These are phyloP conservation scores for Cryptus viduatorius DNA, from an alignment of 2,888 invertebrate species.

Conservation along the genomic window DNA sequence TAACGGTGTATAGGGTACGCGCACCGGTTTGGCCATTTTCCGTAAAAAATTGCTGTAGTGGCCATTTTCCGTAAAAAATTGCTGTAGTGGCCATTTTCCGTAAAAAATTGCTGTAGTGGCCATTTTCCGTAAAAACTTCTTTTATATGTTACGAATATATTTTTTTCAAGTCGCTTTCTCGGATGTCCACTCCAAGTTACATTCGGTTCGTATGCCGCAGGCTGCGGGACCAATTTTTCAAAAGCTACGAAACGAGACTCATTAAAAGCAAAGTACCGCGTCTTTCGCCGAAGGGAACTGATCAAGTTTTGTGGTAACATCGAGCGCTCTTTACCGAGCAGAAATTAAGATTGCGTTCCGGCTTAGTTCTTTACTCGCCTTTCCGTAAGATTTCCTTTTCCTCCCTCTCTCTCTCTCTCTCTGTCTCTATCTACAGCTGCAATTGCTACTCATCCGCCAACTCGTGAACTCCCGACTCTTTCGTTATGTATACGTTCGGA, in stretches of 20 bases:
- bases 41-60: too few species aligned
- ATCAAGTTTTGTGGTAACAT: constrained; percentile 58
- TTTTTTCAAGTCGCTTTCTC: constrained; percentile 26
- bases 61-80: too few species aligned
- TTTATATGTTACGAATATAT: too few species aligned
- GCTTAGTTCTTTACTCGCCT: background rate
- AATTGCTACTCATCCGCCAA: background rate
- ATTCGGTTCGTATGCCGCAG: constrained; percentile 58
- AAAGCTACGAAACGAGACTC: constrained; percentile 56
- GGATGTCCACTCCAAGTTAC: constrained; percentile 43
- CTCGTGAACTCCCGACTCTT: background rate
- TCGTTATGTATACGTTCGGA: constrained; percentile 7
- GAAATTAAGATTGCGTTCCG: background rate
- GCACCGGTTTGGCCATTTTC: too few species aligned
- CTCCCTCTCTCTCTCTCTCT: constrained; percentile 11
- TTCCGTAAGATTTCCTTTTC: background rate
- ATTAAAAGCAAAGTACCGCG: constrained; percentile 53
- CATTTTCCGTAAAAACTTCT: too few species aligned
- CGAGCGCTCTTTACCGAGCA: constrained; percentile 6
- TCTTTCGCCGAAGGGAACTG: constrained; percentile 46
- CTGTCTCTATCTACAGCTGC: background rate
- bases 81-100: too few species aligned
- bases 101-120: too few species aligned
- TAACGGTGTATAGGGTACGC: too few species aligned
- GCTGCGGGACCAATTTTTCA: constrained; percentile 21